Percentiles rank a stretch among this genome's conserved stretches.
Evolutionary conservation across 2,797 vertebrate genomes (phyloP).

Genomic region (Phyllotis vaccarum): DNA sequence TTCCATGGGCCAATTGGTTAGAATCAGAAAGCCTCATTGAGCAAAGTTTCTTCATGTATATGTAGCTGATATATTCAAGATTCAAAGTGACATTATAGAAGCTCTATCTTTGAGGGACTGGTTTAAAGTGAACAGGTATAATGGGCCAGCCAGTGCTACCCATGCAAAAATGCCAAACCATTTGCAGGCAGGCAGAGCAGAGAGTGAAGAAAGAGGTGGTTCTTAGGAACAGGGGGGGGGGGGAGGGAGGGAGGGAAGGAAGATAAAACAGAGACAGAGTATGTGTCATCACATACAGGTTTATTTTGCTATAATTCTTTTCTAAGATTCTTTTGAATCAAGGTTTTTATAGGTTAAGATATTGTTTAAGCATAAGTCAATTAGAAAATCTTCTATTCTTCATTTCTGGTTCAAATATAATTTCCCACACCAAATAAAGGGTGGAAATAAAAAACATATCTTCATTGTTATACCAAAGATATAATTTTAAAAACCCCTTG

Average conservation of each 20-base stretch:
- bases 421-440: conserved; percentile 67
- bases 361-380: conserved; percentile 45
- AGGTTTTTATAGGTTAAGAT: conserved; percentile 48
- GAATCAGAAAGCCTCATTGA: not conserved
- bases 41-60: conserved; percentile 8
- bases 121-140: not conserved
- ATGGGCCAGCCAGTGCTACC: not conserved
- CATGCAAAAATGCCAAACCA: not conserved
- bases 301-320: conserved; percentile 50
- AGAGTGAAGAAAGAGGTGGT: not conserved
- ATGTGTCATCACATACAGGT: not conserved
- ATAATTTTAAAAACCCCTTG: not conserved
- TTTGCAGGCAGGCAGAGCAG: not conserved
- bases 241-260: not conserved
- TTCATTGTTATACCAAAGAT: not conserved
- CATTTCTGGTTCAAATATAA: conserved; percentile 47
- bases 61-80: not conserved
- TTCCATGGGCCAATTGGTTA: not conserved
- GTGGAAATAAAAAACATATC: conserved; percentile 56
- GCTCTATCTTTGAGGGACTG: not conserved
- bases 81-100: not conserved
- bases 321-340: conserved; percentile 63
- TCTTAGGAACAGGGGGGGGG: not conserved
- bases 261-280: not conserved
- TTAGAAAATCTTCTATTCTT: conserved; percentile 61